Evolutionary conservation across 2,113 vertebrate species (phyloP), one percentile per base, ranked within the genome.

Genomic region (Trematomus loennbergii): DNA sequence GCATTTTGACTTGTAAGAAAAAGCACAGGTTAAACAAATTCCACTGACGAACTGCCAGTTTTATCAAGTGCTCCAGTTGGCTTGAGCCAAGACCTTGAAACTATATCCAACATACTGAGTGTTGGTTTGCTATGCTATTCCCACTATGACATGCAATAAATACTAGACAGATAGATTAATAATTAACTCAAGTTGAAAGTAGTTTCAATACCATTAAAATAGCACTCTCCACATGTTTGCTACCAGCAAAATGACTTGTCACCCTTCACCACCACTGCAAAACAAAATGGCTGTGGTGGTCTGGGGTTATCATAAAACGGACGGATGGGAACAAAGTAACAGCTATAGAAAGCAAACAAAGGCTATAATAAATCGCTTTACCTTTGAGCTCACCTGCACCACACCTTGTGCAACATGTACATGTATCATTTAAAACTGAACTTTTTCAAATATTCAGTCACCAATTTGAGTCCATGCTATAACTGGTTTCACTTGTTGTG

Each of bases 321-420:
- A 57, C 18, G 48, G 4, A 20, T 16, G 10, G 16, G 4, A 4
- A 1, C 20, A 49, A 48, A 11, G 3, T 3, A 54, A 36, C 17
- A 78, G 46, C 20, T 18, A 43, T 29, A 46, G 65, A 79, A 64
- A 9, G 10, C 4, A 80, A 82, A 60, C 73, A 82, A 22, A 80
- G 25, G 15, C 12, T 43, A 43, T 2, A 78, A 81, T 84, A 87
- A 83, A 85, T 20, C 4, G 12, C 15, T 8, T 61, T 20, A 88
- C 75, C 86, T 86, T 88, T 87, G 86, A 84, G 8, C 75, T 77
- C 72, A 68, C 33, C 12, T 77, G 18, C 25, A 54, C 9, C 36
- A 61, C 22, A 69, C n/a, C 29, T 91, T 84, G 74, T 54, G 57
- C 55, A 90, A 85, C n/a, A n/a, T n/a, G n/a, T n/a, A n/a, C 54